Evolutionary conservation across 2,888 invertebrate genomes (phyloP).

Genomic region (Dusona sp.): DNA sequence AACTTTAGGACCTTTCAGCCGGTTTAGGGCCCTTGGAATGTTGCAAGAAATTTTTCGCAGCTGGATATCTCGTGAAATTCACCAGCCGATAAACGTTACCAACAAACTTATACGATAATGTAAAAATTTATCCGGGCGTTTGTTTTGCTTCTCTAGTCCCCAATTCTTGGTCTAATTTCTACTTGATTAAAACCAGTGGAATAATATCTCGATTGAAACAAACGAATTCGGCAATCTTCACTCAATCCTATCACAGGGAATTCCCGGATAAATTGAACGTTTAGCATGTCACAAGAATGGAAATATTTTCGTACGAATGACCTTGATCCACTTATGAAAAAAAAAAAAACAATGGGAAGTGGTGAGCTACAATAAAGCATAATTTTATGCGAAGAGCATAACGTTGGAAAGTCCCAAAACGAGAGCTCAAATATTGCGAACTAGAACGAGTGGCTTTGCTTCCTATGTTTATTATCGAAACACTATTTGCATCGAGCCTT

Average conservation of each 20-base stretch:
- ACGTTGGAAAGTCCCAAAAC: slow-evolving; percentile 24
- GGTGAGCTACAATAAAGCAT: neutral
- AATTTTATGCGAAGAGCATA: slow-evolving; percentile 23
- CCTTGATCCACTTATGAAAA: slow-evolving; percentile 68
- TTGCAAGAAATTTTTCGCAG: neutral
- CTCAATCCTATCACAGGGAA: neutral
- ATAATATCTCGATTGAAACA: neutral
- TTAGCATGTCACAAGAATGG: neutral
- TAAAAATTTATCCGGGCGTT: neutral
- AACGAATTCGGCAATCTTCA: neutral
- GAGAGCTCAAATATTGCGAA: slow-evolving; percentile 20
- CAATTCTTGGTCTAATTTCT: neutral
- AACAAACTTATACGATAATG: slow-evolving; percentile 18
- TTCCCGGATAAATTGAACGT: neutral
- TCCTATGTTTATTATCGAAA: neutral
- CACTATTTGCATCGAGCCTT: slow-evolving; percentile 50
- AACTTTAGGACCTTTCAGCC: slow-evolving; percentile 75
- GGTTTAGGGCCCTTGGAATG: slow-evolving; percentile 67
- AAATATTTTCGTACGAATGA: slow-evolving; percentile 7
- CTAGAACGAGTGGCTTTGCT: neutral
- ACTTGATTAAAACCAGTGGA: neutral
- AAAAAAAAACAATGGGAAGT: slow-evolving; percentile 31
- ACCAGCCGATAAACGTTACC: neutral
- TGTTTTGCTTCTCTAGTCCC: neutral
- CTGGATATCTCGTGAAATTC: slow-evolving; percentile 18